These are phyloP conservation scores for Clarias macrocephalus DNA, from an alignment of 2,113 vertebrate species.

Conservation along the genomic window DNA sequence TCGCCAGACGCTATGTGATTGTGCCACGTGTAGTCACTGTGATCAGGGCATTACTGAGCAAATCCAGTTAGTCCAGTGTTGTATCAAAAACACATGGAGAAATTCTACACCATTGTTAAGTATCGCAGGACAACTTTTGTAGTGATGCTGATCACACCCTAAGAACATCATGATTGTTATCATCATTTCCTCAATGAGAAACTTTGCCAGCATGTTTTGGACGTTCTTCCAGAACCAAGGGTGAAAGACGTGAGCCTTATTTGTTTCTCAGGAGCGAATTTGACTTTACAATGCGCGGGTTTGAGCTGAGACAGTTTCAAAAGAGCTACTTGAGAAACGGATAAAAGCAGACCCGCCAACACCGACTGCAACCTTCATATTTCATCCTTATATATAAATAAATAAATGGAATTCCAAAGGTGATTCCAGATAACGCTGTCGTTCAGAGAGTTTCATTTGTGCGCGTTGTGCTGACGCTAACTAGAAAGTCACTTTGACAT, in stretches of 20 bases:
- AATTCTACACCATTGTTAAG: not conserved
- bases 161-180: not conserved
- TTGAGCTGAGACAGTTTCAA: conserved; percentile 34
- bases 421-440: not conserved
- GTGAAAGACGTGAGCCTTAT: conserved; percentile 16
- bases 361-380: conserved; percentile 25
- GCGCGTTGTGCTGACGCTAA: not conserved
- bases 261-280: conserved; percentile 32
- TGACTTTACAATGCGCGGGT: conserved; percentile 44
- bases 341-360: conserved; percentile 27
- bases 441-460: not conserved
- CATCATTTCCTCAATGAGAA: not conserved
- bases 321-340: conserved; percentile 42
- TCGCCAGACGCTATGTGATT: not conserved
- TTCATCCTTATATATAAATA: not conserved
- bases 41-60: not conserved
- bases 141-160: not conserved
- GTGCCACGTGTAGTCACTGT: not conserved
- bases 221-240: conserved; percentile 1
- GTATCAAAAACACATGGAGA: not conserved
- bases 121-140: not conserved
- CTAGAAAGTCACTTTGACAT: not conserved
- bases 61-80: not conserved
- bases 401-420: not conserved
- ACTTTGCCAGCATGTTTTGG: not conserved